A percentile compares a stretch with the other conserved stretches of the same genome.
These are phyloP conservation scores for Altica lythri DNA, from an alignment of 2,888 invertebrate species.

Conservation along the genomic window DNA sequence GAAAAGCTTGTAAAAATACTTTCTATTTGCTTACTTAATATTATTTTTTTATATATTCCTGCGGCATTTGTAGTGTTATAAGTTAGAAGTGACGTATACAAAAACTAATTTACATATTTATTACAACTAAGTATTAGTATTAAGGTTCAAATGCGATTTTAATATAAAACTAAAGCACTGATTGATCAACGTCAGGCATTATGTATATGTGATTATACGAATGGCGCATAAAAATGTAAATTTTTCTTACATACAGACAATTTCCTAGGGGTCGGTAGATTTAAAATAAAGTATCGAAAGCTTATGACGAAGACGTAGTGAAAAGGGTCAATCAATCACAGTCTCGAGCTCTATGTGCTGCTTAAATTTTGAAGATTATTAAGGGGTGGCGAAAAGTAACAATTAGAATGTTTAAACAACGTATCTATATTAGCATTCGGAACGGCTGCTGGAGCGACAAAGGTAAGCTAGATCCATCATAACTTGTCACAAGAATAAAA, in stretches of 20 bases:
- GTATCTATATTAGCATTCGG: conserved; percentile 51
- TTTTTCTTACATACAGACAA: conserved; percentile 20
- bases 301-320: conserved; percentile 43
- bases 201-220: conserved; percentile 24
- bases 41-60: too few relatives aligned
- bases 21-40: too few relatives aligned
- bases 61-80: too few relatives aligned
- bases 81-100: not conserved
- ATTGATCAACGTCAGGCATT: conserved; percentile 26
- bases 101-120: conserved; percentile 14
- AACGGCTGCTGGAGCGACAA: conserved; percentile 20
- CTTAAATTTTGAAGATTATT: conserved; percentile 33
- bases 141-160: conserved; percentile 13
- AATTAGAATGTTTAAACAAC: conserved; percentile 57
- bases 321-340: conserved; percentile 36
- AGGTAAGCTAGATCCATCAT: conserved; percentile 51
- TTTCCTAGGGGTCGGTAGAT: conserved; percentile 22
- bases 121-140: conserved; percentile 1
- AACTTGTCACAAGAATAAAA: conserved; percentile 48
- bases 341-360: conserved; percentile 19
- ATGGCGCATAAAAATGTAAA: conserved; percentile 38
- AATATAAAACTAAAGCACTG: conserved; percentile 17
- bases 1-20: too few relatives aligned
- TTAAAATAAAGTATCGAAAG: too few relatives aligned
- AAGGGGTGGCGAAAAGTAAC: conserved; percentile 49